A percentile compares a stretch with the other conserved stretches of the same genome.
These are phyloP conservation scores for Acanthosepion lycidas DNA, from an alignment of 2,888 invertebrate species.

Conservation along the genomic window DNA sequence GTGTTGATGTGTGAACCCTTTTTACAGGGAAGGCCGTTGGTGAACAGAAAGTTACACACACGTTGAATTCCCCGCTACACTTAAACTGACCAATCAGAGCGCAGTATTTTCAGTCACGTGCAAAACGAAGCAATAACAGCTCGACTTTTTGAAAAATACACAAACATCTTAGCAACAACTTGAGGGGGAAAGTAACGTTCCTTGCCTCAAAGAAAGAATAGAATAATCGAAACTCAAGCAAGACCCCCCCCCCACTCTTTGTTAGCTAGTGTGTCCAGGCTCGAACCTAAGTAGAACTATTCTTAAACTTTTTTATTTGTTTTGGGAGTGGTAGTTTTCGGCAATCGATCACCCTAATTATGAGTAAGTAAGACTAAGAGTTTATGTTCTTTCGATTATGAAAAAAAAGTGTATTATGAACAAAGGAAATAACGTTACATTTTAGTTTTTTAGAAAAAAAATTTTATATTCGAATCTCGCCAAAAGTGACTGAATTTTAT, in stretches of 20 bases:
- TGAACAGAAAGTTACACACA: conserved; percentile 55
- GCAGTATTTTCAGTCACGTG: conserved; percentile 59
- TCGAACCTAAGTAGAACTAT: not conserved
- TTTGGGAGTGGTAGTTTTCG: no score
- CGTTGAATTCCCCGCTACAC: conserved; percentile 69
- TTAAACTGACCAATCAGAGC: conserved; percentile 65
- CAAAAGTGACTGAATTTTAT: not conserved
- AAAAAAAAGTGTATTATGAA: not conserved
- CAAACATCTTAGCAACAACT: conserved; percentile 14
- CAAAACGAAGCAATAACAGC: conserved; percentile 53
- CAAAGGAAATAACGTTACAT: not conserved
- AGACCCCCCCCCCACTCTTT: not conserved
- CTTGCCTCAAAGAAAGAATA: not conserved
- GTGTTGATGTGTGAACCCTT: not conserved
- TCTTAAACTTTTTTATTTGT: not conserved
- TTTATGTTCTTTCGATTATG: no score
- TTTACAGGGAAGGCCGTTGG: conserved; percentile 33
- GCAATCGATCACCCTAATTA: no score
- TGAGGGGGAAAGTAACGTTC: not conserved
- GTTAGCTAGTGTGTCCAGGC: not conserved
- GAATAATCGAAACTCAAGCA: not conserved
- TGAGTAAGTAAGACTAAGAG: no score
- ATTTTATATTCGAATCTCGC: not conserved
- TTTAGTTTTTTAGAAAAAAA: not conserved
- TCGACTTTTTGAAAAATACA: conserved; percentile 44